Base-by-base conservation (phyloP, 2,888 invertebrate species). In the Muschampia plurimacula region DNA sequence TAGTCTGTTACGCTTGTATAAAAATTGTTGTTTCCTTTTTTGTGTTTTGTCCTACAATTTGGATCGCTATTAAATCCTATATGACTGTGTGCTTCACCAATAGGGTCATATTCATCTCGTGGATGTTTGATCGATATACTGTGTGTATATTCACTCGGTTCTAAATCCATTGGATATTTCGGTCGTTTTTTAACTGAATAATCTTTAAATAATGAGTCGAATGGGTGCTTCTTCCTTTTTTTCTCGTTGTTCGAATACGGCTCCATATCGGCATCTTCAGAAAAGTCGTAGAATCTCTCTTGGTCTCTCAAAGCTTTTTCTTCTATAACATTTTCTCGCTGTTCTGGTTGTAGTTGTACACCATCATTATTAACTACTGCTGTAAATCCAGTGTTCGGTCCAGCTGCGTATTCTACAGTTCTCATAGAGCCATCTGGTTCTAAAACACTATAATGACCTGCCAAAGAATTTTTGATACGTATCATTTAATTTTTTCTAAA, bases 381-480 rank as follows among this genome's bases (percentile, higher is more conserved):
- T 79, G 94, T 95, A 77, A 96, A 96, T 41, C 95, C 96, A 66
- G 88, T 90, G 67, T 94, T 90, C 10, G 95, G 95, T 70, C 95
- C 95, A 28, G 96, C 95, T 39, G 95, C 95, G 83, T 96, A 96
- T 78, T 96, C 95, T 39, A 96, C 96, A 55, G 95, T 93, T 79
- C 96, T 91, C 74, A 95, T 90, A 64, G 95, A 94, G 65, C 96
- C 96, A 81, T 96, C 96, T 52, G 96, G 95, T 84, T 96, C 96
- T 66, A 96, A 84, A 28, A 96, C 90, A 79, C 96, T 96, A 83
- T 97, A 97, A 83, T 95, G 95, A 81, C 96, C 95, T 95, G 57
- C 15, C 12, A 57, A 67, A 87, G 86, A 64, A 69, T 36, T 32
- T 36, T 32, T 32, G 13, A 36, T 59, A 67, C 74, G 15, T 62